Evolutionary conservation across 2,888 invertebrate species (phyloP).

Genomic region (Trissoscelio sp.): DNA sequence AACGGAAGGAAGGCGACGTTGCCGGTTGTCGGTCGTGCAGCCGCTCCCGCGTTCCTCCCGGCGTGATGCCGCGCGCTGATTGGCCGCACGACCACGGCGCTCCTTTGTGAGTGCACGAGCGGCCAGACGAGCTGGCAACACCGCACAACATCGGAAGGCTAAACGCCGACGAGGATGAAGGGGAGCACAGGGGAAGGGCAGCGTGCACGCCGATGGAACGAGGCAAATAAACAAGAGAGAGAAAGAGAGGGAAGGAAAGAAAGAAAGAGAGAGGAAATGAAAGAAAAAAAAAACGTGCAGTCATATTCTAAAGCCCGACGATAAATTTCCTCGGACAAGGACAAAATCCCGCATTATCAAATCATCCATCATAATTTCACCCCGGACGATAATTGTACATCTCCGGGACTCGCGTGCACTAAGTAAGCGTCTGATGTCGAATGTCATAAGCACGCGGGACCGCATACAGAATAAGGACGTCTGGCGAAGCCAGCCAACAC

Average conservation of each 20-base stretch:
- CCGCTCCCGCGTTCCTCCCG: slow-evolving; percentile 80
- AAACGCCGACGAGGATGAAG: slow-evolving; percentile 59
- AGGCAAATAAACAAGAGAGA: slow-evolving; percentile 69
- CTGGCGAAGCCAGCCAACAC: background rate
- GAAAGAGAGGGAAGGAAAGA: slow-evolving; percentile 58
- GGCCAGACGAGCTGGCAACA: slow-evolving; percentile 82
- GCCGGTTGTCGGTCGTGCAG: slow-evolving; percentile 64
- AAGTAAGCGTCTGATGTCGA: slow-evolving; percentile 35
- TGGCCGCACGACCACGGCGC: slow-evolving; percentile 78
- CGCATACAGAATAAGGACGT: slow-evolving; percentile 8
- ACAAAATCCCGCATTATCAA: slow-evolving; percentile 35
- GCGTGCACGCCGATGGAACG: slow-evolving; percentile 64
- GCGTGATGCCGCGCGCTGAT: slow-evolving; percentile 71
- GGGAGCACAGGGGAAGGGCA: slow-evolving; percentile 18
- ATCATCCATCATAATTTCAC: slow-evolving; percentile 49
- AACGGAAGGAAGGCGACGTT: slow-evolving; percentile 78
- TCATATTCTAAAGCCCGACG: background rate
- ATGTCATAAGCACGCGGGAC: slow-evolving; percentile 21
- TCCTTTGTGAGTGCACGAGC: slow-evolving; percentile 83
- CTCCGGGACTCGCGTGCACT: slow-evolving; percentile 27
- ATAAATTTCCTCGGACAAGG: slow-evolving; percentile 34
- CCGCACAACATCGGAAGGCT: slow-evolving; percentile 76
- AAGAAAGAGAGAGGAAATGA: too few species aligned
- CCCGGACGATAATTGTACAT: slow-evolving; percentile 37
- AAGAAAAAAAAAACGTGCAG: too few species aligned